A percentile compares a stretch with the other conserved stretches of the same genome.
These are phyloP conservation scores for Macropus fuliginosus DNA, from an alignment of 2,797 vertebrate genomes.

Conservation along the genomic window DNA sequence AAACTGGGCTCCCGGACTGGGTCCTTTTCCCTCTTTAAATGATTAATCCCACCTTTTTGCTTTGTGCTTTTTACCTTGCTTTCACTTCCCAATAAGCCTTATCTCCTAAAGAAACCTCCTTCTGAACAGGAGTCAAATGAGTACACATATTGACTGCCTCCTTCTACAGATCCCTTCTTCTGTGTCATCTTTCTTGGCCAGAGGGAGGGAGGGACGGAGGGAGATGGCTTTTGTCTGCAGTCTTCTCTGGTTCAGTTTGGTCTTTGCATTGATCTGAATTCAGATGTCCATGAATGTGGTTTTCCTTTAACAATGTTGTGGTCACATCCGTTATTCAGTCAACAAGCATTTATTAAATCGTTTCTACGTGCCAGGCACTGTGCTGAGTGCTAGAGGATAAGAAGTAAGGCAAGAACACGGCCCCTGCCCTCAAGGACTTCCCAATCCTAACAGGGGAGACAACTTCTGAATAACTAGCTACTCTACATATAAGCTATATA, in stretches of 20 bases:
- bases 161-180: not conserved
- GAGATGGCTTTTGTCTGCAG: not conserved
- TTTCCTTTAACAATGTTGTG: not conserved
- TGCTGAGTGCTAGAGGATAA: not conserved
- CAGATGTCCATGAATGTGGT: not conserved
- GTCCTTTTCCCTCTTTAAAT: not conserved
- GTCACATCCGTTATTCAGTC: not conserved
- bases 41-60: not conserved
- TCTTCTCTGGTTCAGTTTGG: not conserved
- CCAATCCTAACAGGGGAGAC: not conserved
- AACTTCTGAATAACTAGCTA: not conserved
- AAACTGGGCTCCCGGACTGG: not conserved
- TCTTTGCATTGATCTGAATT: not conserved
- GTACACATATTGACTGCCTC: not conserved
- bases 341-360: not conserved
- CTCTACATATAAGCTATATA: not conserved
- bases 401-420: not conserved
- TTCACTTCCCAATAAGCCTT: not conserved
- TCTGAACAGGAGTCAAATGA: not conserved
- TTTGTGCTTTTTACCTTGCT: not conserved
- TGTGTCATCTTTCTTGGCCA: not conserved
- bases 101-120: not conserved
- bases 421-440: not conserved
- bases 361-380: not conserved
- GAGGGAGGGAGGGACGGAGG: not conserved